Percentiles rank a stretch among this genome's conserved stretches.
Evolutionary conservation across 2,888 invertebrate genomes (phyloP).

Genomic region (Drosophila vallismaia): DNA sequence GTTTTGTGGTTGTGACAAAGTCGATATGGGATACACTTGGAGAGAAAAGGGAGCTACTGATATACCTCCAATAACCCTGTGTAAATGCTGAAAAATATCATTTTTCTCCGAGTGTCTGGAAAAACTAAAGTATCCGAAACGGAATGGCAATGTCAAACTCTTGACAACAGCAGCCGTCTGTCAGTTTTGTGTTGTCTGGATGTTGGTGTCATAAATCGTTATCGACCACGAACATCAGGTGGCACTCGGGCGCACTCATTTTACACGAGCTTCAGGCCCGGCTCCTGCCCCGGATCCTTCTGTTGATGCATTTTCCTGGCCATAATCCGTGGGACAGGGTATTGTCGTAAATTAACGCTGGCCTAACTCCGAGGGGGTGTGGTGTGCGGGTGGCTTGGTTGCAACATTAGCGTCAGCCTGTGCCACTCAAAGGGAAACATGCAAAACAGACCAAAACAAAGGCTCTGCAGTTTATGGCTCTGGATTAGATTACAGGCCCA

Average conservation of each 20-base stretch:
- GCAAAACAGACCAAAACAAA: slow-evolving; percentile 65
- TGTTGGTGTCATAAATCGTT: slow-evolving; percentile 78
- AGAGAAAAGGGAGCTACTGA: not conserved
- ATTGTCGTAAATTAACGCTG: slow-evolving; percentile 76
- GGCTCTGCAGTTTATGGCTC: slow-evolving; percentile 72
- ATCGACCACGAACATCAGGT: slow-evolving; percentile 81
- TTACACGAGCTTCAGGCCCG: slow-evolving; percentile 18
- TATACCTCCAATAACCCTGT: not conserved
- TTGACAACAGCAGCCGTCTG: slow-evolving; percentile 51
- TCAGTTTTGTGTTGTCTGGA: slow-evolving; percentile 45
- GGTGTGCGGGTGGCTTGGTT: slow-evolving; percentile 34
- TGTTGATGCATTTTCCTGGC: slow-evolving; percentile 55
- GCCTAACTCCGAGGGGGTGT: slow-evolving; percentile 22
- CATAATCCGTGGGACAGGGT: slow-evolving; percentile 66
- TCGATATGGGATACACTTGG: slow-evolving; percentile 44
- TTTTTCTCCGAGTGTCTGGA: slow-evolving; percentile 13
- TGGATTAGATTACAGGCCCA: slow-evolving; percentile 37
- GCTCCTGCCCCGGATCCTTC: not conserved
- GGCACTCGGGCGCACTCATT: slow-evolving; percentile 73
- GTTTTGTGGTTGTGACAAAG: slow-evolving; percentile 55
- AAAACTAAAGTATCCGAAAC: slow-evolving; percentile 32
- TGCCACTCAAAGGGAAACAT: slow-evolving; percentile 53
- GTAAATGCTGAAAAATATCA: not conserved
- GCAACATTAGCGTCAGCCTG: slow-evolving; percentile 50
- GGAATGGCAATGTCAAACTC: slow-evolving; percentile 40